Percentiles rank a stretch among this genome's conserved stretches.
Evolutionary conservation across 2,113 vertebrate species (phyloP).

Genomic region (Eulemur macaco): DNA sequence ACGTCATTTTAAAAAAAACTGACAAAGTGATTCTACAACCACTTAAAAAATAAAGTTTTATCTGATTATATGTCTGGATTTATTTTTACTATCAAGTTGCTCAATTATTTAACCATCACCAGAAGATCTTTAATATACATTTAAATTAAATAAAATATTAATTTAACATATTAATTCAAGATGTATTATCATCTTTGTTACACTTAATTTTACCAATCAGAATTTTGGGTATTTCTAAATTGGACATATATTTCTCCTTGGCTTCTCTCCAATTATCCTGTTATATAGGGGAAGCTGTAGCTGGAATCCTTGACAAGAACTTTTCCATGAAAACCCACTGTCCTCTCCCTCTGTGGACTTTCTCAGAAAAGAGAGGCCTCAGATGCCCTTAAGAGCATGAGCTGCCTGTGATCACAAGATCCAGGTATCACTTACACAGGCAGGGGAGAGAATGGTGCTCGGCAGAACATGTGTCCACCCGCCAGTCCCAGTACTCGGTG

Average conservation of each 20-base stretch:
- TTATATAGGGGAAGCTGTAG: background rate
- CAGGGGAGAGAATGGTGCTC: background rate
- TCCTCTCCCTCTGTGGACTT: slow-evolving; percentile 13
- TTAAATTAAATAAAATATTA: slow-evolving; percentile 19
- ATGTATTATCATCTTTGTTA: background rate
- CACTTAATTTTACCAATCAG: background rate
- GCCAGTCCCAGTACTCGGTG: background rate
- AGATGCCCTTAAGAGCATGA: slow-evolving; percentile 48
- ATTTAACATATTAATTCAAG: background rate
- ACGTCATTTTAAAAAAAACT: background rate
- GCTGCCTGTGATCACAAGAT: slow-evolving; percentile 70
- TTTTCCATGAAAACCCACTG: background rate
- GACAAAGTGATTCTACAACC: background rate
- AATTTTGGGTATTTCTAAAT: background rate
- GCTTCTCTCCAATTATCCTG: background rate
- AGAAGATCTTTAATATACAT: slow-evolving; percentile 6
- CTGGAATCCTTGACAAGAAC: background rate
- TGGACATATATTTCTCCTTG: background rate
- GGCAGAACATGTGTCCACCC: background rate
- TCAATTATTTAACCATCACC: background rate
- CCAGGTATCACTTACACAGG: slow-evolving; percentile 59
- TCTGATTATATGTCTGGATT: background rate
- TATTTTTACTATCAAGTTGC: background rate
- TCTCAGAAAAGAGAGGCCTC: slow-evolving; percentile 37
- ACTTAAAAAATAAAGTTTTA: background rate